Conservation (phyloP, 2,888 invertebrate species). For the Drosophila bunnanda region DNA sequence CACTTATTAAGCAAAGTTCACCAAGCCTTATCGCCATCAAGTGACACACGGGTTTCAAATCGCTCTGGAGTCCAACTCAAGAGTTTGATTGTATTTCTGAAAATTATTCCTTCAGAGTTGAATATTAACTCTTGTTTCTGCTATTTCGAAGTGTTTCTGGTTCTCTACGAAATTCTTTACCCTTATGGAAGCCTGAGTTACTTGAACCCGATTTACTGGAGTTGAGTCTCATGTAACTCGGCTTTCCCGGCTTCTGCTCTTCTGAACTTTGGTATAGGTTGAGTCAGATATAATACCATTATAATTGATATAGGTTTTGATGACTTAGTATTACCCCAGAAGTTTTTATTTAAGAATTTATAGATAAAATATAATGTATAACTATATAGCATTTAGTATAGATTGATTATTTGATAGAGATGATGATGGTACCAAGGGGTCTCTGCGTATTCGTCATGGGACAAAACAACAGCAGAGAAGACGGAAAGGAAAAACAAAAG, state of each 20-base stretch:
- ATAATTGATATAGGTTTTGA: not conserved
- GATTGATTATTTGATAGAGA: no score
- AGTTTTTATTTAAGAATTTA: not conserved
- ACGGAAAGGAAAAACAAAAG: constrained; percentile 20
- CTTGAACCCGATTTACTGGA: not conserved
- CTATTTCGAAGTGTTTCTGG: not conserved
- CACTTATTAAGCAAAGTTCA: constrained; percentile 44
- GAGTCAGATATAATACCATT: not conserved
- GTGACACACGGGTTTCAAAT: constrained; percentile 35
- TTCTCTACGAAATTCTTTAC: not conserved
- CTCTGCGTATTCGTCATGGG: constrained; percentile 25
- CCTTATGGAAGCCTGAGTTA: no score
- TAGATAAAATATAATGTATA: no score
- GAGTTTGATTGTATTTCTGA: constrained; percentile 7
- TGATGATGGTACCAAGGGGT: not conserved
- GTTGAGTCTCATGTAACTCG: not conserved
- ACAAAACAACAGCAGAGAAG: constrained; percentile 13
- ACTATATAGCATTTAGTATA: no score
- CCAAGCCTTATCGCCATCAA: constrained; percentile 35
- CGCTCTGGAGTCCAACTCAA: constrained; percentile 16
- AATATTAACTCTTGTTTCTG: not conserved
- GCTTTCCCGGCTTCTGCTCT: not conserved
- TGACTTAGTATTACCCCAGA: not conserved
- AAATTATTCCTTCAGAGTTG: not conserved
- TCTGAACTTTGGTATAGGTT: not conserved